Base-by-base conservation (phyloP, 2,797 vertebrate species). In the Huso huso region DNA sequence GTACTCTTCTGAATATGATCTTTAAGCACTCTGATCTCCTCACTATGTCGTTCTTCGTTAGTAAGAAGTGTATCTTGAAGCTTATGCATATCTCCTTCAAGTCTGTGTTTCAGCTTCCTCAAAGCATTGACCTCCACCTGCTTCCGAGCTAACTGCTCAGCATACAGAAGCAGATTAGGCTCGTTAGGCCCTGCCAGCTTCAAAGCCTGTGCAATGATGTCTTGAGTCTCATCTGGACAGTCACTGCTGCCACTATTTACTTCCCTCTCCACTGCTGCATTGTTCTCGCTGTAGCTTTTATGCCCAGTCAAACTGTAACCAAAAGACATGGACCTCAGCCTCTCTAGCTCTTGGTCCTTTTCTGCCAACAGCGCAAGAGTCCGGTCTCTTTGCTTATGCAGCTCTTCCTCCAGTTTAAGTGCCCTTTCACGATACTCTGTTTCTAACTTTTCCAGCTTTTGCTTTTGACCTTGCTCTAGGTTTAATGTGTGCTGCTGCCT, bases 271-370 rank as follows among this genome's bases (percentile, higher is more conserved):
- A 62, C 37, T 0, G 57, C 69, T 0, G 10, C 10, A 61, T 9
- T 1, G 12, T 2, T 3, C 60, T 68, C n/a, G 57, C 51, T 12
- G 8, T 7, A 10, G 51, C 62, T 62, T 61, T 74, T 73, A 74
- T 77, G 59, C 0, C 80, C 84, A 0, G 75, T 81, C 1, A 81
- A 72, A 51, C 79, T 75, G 0, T 68, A 75, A 51, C 75, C 74
- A 51, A 79, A 52, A 0, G 73, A 11, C 0, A 79, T 8, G 0
- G 84, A 76, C 1, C 94, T 82, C 8, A 98, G 83, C 23, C 73
- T 82, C 78, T 97, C 92, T 70, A 98, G 81, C 77, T 98, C 96
- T 1, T 77, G 82, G 76, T 98, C 96, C 82, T 98, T 98, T 61
- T 99, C 96, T 0, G 90, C 78, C 62, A 99, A 85, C 78, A 99